Conservation (phyloP, 1,140 invertebrate species). For the Armadillidium nasatum region DNA sequence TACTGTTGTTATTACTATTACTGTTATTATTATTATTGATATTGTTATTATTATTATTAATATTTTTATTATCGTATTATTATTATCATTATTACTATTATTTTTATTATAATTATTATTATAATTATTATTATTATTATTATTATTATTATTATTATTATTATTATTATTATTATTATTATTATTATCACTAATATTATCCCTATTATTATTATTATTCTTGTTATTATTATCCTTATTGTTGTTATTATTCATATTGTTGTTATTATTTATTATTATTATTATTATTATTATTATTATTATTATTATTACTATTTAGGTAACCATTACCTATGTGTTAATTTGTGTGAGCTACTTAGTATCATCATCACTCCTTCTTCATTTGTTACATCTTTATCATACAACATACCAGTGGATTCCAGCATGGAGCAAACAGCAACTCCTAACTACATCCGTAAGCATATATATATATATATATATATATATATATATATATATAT, state of each 20-base stretch:
- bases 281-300: constrained; percentile 36
- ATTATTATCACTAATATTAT: background rate
- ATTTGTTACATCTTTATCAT: constrained; percentile 60
- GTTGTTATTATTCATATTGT: too few relatives aligned
- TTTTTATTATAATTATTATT: too few relatives aligned
- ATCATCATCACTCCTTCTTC: constrained; percentile 61
- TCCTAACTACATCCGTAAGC: constrained; percentile 55
- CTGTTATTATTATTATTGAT: too few relatives aligned
- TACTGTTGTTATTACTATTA: too few relatives aligned
- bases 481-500: too few relatives aligned
- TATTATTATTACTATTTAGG: too few relatives aligned
- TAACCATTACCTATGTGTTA: constrained; percentile 61
- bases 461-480: too few relatives aligned
- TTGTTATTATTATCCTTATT: too few relatives aligned
- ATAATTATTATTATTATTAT: too few relatives aligned
- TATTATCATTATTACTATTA: too few relatives aligned
- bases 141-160: constrained; percentile 14
- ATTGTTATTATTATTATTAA: too few relatives aligned
- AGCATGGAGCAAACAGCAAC: constrained; percentile 54
- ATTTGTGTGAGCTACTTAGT: constrained; percentile 61
- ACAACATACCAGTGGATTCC: constrained; percentile 61
- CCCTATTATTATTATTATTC: background rate
- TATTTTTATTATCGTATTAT: too few relatives aligned
- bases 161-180: constrained; percentile 3
- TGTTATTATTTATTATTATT: background rate